phyloP scores from a whole-genome alignment of 2,113 vertebrate genomes.

The Phaetusa simplex region DNA sequence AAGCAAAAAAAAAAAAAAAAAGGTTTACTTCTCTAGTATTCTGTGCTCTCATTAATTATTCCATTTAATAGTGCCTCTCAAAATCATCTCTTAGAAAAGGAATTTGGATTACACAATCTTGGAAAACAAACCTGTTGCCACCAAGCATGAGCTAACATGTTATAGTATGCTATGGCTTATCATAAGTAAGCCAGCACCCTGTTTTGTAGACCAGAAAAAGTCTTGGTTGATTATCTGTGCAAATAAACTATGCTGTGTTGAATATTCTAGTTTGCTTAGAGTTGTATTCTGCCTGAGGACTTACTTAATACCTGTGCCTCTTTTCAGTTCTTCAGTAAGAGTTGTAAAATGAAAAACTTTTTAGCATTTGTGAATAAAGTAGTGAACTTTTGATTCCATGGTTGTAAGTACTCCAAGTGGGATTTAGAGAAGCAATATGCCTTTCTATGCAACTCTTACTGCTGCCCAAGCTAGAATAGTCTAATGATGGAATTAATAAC shows the following conservation, averaged over 20 bases:
- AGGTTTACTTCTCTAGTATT: not conserved
- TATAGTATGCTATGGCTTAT: slow-evolving; percentile 46
- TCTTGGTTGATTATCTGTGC: slow-evolving; percentile 39
- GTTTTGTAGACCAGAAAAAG: slow-evolving; percentile 29
- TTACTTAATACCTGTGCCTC: not conserved
- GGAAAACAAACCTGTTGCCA: slow-evolving; percentile 76
- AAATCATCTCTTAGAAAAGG: slow-evolving; percentile 74
- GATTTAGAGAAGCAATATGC: fast-evolving
- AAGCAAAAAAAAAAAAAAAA: not conserved
- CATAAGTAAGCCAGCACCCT: slow-evolving; percentile 64
- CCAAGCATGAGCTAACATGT: slow-evolving; percentile 76
- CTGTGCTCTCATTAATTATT: slow-evolving; percentile 43
- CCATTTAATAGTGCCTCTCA: slow-evolving; percentile 51
- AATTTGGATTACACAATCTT: slow-evolving; percentile 80
- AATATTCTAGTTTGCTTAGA: slow-evolving; percentile 36
- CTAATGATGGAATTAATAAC: not conserved
- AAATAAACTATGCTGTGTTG: slow-evolving; percentile 33
- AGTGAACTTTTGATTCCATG: not conserved
- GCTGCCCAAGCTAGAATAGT: not conserved
- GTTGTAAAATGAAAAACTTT: not conserved
- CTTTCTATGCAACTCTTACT: not conserved
- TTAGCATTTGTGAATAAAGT: not conserved
- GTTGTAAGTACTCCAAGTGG: not conserved
- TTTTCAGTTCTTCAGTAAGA: not conserved
- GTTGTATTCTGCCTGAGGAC: not conserved